Evolutionary conservation across 2,113 vertebrate genomes (phyloP).

Genomic region (Pelusios castaneus): DNA sequence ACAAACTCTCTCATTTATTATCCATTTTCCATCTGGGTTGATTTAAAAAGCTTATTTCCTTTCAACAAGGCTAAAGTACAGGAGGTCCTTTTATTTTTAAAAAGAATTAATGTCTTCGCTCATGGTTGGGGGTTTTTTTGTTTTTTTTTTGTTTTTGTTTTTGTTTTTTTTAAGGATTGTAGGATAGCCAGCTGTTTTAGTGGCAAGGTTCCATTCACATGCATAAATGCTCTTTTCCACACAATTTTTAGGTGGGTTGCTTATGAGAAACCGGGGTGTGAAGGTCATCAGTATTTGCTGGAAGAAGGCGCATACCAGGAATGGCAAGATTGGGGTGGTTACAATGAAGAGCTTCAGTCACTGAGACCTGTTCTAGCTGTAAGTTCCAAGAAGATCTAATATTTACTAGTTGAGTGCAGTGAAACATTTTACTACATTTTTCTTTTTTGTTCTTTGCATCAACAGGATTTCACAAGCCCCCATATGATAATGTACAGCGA

Average conservation of each 20-base stretch:
- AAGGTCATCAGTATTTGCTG: conserved; percentile 92
- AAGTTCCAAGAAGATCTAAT: conserved; percentile 61
- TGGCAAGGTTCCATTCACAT: background rate
- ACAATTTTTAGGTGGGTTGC: conserved; percentile 87
- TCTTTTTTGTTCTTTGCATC: conserved; percentile 50
- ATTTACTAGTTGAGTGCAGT: background rate
- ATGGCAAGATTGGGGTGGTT: conserved; percentile 91
- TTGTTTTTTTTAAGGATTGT: background rate
- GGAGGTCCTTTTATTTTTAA: background rate
- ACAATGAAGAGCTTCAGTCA: conserved; percentile 80
- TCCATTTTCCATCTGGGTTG: background rate
- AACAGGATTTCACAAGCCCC: conserved; percentile 87
- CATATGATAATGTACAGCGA: conserved; percentile 91
- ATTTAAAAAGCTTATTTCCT: background rate
- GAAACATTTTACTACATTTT: background rate
- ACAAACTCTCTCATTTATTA: background rate
- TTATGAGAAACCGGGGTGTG: conserved; percentile 89
- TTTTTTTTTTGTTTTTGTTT: no score
- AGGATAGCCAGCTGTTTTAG: background rate
- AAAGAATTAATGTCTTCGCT: background rate
- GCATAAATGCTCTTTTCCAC: background rate
- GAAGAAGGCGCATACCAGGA: conserved; percentile 93
- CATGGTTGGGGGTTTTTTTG: no score
- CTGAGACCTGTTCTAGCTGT: conserved; percentile 87
- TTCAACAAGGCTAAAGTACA: background rate